Conservation (phyloP, 2,113 vertebrate genomes). For the Butorides virescens region DNA sequence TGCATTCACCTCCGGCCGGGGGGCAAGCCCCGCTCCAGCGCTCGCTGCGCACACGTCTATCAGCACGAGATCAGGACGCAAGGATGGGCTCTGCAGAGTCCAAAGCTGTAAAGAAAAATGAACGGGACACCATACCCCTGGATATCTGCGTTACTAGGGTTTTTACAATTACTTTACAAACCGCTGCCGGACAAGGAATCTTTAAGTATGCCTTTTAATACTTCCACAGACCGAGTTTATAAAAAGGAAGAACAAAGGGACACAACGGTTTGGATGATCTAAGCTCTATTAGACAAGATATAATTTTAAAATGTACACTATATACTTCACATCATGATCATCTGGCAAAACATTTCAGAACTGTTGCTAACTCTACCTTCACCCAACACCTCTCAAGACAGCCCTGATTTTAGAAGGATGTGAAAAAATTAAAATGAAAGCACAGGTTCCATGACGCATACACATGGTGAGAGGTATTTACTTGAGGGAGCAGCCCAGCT, state of each 20-base stretch:
- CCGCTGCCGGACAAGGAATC: rapidly evolving
- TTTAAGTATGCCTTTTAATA: not conserved
- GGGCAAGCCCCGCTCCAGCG: too few relatives aligned
- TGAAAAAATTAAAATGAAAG: not conserved
- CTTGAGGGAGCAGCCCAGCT: not conserved
- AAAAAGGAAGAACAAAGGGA: not conserved
- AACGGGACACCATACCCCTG: not conserved
- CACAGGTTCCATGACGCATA: not conserved
- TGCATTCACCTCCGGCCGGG: not conserved
- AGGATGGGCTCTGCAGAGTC: not conserved
- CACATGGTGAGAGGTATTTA: not conserved
- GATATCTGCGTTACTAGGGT: too few relatives aligned
- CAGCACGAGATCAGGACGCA: rapidly evolving
- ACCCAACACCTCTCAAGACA: not conserved
- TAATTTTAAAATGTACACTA: not conserved
- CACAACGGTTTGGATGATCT: not conserved
- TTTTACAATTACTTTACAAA: not conserved
- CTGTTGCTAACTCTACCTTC: not conserved
- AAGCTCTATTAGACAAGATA: not conserved
- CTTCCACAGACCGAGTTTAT: not conserved
- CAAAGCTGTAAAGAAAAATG: not conserved
- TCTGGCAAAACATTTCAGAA: not conserved
- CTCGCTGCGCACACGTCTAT: rapidly evolving
- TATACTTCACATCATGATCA: not conserved
- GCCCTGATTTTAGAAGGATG: not conserved